phyloP scores from a whole-genome alignment of 2,113 vertebrate species.

The Ornithorhynchus anatinus region DNA sequence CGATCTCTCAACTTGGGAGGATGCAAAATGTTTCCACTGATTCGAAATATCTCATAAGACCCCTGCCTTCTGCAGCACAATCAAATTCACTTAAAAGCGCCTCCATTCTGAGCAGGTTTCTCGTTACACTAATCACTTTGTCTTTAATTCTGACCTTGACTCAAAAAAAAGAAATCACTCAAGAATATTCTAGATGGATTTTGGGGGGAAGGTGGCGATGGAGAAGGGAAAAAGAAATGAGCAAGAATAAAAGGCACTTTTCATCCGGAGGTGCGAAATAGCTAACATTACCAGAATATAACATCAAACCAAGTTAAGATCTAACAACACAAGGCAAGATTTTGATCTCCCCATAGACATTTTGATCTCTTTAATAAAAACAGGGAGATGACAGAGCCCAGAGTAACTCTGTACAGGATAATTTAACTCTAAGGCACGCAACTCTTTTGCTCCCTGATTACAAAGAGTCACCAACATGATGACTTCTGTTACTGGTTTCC shows the following conservation, averaged over 20 bases:
- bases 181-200: not conserved
- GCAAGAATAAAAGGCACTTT: not conserved
- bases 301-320: too few species aligned
- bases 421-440: too few species aligned
- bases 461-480: slow-evolving; percentile 11
- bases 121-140: not conserved
- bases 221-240: not conserved
- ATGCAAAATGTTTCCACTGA: not conserved
- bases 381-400: slow-evolving; percentile 1
- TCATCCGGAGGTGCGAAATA: not conserved
- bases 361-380: not conserved
- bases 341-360: not conserved
- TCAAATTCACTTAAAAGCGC: not conserved
- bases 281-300: too few species aligned
- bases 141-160: slow-evolving; percentile 4
- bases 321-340: not conserved
- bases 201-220: not conserved
- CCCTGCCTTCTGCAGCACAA: not conserved
- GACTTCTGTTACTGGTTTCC: slow-evolving; percentile 18
- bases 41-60: not conserved
- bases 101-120: not conserved
- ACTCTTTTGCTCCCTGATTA: not conserved
- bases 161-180: too few species aligned
- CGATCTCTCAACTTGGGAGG: not conserved
- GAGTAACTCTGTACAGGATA: too few species aligned